phyloP scores from a whole-genome alignment of 2,888 invertebrate species.

The Gymnosoma rotundatum region DNA sequence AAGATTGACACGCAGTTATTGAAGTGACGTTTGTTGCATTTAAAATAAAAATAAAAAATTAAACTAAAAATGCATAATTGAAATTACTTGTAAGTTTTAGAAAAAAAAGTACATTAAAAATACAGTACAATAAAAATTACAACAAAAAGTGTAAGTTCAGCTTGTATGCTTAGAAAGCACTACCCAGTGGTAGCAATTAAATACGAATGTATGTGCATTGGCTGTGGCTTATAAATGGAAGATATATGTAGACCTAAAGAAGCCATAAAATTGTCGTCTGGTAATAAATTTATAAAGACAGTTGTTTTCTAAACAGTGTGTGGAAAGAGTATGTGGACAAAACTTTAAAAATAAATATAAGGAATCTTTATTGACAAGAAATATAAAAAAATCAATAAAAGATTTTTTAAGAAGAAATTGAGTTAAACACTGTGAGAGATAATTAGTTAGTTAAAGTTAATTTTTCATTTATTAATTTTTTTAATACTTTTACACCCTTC shows the following conservation, averaged over 20 bases:
- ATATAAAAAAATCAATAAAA: no score
- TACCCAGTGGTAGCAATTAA: slow-evolving; percentile 4
- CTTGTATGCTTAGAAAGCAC: slow-evolving; percentile 40
- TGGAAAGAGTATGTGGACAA: background rate
- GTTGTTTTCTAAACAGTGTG: slow-evolving; percentile 20
- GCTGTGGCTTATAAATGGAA: slow-evolving; percentile 15
- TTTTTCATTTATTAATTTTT: no score
- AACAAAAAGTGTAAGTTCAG: slow-evolving; percentile 28
- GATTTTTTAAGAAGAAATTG: no score
- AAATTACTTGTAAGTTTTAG: slow-evolving; percentile 26
- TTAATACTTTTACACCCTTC: no score
- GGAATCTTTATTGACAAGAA: no score
- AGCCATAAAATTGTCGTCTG: slow-evolving; percentile 62
- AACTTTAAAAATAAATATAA: no score
- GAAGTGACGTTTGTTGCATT: slow-evolving; percentile 27
- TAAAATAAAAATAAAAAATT: slow-evolving; percentile 7
- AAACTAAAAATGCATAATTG: slow-evolving; percentile 34
- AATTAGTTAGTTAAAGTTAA: no score
- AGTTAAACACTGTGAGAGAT: no score
- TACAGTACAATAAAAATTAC: slow-evolving; percentile 4
- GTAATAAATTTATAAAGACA: slow-evolving; percentile 57
- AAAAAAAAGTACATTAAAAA: slow-evolving; percentile 4
- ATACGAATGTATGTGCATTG: slow-evolving; percentile 4
- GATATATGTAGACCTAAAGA: slow-evolving; percentile 43
- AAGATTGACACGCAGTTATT: slow-evolving; percentile 22